Base-by-base conservation (phyloP, 2,113 vertebrate species). In the Sturnus vulgaris region DNA sequence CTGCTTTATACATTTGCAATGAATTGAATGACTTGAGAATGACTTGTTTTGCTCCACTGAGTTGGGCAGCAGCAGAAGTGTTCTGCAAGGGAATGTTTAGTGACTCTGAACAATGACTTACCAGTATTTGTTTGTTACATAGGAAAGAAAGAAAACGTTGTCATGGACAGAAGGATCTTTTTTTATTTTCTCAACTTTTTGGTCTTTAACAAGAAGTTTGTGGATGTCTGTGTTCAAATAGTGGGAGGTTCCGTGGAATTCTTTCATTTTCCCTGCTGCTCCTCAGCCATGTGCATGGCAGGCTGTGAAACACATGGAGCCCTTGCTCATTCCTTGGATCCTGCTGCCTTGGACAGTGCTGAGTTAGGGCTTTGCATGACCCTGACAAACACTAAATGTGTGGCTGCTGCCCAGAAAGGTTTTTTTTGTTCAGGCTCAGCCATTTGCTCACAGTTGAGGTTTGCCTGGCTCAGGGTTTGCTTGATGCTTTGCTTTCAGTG, bases 401-500 rank as follows among this genome's bases (percentile, higher is more conserved):
- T 25, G 53, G 15, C 81, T 90, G 63, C 73, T 21, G 37, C 78
- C 65, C 76, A 37, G 56, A 49, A 57, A 40, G 50, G 56, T n/a
- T 79, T 5, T 5, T 69, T 46, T 46, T 76, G 49, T 85, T 93
- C 42, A 73, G 78, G 40, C 61, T 81, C 20, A 56, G 24, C 79
- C 20, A 6, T 72, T 86, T 79, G 71, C 92, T 97, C 83, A 59
- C 88, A 91, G 82, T 1, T 15, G 42, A 70, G 33, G 49, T 59
- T 71, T 79, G 84, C 63, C 47, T 53, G 66, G 65, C 11, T 20
- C 55, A 42, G 30, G 40, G 44, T 40, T 69, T 96, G 82, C 89
- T 66, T 56, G 63, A 68, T 71, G 75, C 72, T 79, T 46, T 94
- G 96, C 96, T 90, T 73, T 85, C 61, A 88, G 72, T 71, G 80